Percentiles rank a stretch among this genome's conserved stretches.
Evolutionary conservation across 2,888 invertebrate species (phyloP).

Genomic region (Xestia rhomboidea): DNA sequence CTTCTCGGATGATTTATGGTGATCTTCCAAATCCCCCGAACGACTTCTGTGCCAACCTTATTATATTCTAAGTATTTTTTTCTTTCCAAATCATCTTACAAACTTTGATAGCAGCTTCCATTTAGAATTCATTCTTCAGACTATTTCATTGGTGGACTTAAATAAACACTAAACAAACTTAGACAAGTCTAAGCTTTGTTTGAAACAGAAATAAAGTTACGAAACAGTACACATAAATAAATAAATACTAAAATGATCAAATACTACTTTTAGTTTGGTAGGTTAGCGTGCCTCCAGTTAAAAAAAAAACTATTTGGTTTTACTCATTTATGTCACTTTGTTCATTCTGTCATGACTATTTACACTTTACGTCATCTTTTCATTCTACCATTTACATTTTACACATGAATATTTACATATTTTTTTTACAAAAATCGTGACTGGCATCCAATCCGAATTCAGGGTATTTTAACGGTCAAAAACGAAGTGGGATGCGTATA

Average conservation of each 20-base stretch:
- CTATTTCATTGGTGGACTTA: conserved; percentile 18
- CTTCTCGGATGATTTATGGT: conserved; percentile 82
- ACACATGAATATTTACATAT: background rate
- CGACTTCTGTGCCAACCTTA: conserved; percentile 72
- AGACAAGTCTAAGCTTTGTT: conserved; percentile 14
- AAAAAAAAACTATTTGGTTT: no score
- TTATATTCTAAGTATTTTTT: conserved; percentile 58
- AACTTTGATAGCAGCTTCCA: conserved; percentile 44
- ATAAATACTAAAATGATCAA: background rate
- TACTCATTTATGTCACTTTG: background rate
- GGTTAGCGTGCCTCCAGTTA: background rate
- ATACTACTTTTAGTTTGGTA: background rate
- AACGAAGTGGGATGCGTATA: background rate
- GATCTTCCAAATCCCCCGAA: conserved; percentile 77
- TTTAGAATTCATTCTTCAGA: conserved; percentile 15
- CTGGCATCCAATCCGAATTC: conserved; percentile 36
- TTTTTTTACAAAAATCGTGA: conserved; percentile 18
- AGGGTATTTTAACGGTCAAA: conserved; percentile 39
- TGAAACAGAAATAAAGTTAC: conserved; percentile 9
- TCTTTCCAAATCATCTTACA: conserved; percentile 29
- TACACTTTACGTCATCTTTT: background rate
- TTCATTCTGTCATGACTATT: background rate
- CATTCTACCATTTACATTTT: background rate
- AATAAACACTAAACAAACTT: conserved; percentile 17
- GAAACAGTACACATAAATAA: conserved; percentile 2